Percentiles rank a stretch among this genome's conserved stretches.
These are phyloP conservation scores for Scaptomyza montana DNA, from an alignment of 1,140 invertebrate genomes.

Conservation along the genomic window DNA sequence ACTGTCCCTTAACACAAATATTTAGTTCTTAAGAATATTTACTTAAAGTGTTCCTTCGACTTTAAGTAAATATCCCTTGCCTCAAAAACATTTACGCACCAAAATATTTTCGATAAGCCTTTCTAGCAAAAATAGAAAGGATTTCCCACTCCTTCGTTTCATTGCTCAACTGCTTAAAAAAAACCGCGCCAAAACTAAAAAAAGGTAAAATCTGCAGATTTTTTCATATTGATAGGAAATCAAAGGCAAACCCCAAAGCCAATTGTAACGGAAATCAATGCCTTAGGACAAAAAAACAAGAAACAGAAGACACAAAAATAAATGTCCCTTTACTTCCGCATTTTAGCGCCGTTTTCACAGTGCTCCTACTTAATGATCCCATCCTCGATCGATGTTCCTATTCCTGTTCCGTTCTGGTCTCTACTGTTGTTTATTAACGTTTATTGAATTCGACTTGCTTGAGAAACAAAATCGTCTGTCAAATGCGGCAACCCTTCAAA, in stretches of 20 bases:
- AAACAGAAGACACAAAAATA: conserved; percentile 1
- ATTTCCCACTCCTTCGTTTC: background rate
- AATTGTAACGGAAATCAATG: conserved; percentile 63
- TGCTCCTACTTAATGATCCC: conserved; percentile 15
- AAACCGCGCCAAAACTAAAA: conserved; percentile 44
- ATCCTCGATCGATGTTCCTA: conserved; percentile 3
- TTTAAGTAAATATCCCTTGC: too few relatives aligned
- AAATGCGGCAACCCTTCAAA: conserved; percentile 60
- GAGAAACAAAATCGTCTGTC: conserved; percentile 63
- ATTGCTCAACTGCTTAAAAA: conserved; percentile 20
- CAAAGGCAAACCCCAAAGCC: conserved; percentile 45
- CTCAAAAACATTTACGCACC: too few relatives aligned
- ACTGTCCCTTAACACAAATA: too few relatives aligned
- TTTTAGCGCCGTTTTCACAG: conserved; percentile 56
- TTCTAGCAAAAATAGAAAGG: background rate
- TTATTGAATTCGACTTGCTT: conserved; percentile 76
- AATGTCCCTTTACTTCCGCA: conserved; percentile 72
- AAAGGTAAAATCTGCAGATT: background rate
- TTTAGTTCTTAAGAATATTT: too few relatives aligned
- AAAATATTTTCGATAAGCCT: background rate
- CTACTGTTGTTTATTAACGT: conserved; percentile 70
- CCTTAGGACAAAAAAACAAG: conserved; percentile 40
- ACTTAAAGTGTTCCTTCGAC: too few relatives aligned
- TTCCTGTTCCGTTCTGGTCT: conserved; percentile 12
- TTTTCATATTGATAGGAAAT: conserved; percentile 18